These are phyloP conservation scores for Apostichopus japonicus DNA, from an alignment of 35 echinoderm and acorn worm species.

Conservation along the genomic window DNA sequence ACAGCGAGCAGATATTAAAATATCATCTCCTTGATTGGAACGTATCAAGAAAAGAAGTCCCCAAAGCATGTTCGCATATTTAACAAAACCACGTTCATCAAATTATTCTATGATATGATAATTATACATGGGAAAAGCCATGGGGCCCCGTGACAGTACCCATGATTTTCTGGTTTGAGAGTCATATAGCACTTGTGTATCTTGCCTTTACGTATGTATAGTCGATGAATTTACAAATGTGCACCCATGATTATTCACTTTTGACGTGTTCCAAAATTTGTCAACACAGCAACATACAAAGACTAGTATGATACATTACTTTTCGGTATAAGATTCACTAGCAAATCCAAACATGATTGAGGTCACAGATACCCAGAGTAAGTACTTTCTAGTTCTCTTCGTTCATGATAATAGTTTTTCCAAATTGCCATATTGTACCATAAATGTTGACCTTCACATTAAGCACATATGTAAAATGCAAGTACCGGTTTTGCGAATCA, in stretches of 20 bases:
- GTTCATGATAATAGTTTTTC: not conserved
- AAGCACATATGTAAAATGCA: not conserved
- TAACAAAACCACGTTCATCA: too few species aligned
- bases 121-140: too few species aligned
- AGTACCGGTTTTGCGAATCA: not conserved
- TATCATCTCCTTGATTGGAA: too few species aligned
- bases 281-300: constrained; percentile 16
- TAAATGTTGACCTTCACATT: not conserved
- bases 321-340: not conserved
- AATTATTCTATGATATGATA: too few species aligned
- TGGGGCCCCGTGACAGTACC: too few species aligned
- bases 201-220: too few species aligned
- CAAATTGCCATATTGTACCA: not conserved
- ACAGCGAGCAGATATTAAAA: too few species aligned
- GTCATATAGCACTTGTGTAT: too few species aligned
- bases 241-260: not conserved
- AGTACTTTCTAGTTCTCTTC: not conserved
- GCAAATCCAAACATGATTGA: constrained; percentile 62
- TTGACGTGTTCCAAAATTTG: constrained; percentile 15
- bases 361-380: constrained; percentile 83
- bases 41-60: too few species aligned
- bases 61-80: too few species aligned
- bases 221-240: too few species aligned
- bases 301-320: not conserved
- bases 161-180: too few species aligned